Percentiles rank a stretch among this genome's conserved stretches.
These are phyloP conservation scores for Penaeus japonicus DNA, from an alignment of 1,140 invertebrate species.

Conservation along the genomic window DNA sequence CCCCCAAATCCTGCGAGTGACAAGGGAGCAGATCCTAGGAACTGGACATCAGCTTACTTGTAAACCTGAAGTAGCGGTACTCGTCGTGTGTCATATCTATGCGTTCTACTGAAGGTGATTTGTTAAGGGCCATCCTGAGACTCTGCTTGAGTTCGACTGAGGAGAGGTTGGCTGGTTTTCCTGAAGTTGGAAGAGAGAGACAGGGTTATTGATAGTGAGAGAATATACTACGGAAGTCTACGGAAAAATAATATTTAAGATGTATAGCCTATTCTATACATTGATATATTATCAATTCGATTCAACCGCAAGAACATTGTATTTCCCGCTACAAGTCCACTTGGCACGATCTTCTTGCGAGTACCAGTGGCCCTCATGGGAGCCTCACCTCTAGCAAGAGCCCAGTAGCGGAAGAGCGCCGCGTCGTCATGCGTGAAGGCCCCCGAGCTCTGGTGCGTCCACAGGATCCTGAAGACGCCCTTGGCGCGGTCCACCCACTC, in stretches of 20 bases:
- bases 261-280: no score
- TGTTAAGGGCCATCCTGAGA: constrained; percentile 56
- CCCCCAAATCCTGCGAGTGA: no score
- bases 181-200: neutral
- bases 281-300: no score
- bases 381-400: constrained; percentile 46
- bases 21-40: neutral
- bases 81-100: constrained; percentile 28
- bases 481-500: constrained; percentile 50
- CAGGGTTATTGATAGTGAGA: no score
- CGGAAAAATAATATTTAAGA: no score
- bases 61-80: constrained; percentile 57
- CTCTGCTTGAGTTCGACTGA: constrained; percentile 57
- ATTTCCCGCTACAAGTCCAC: no score
- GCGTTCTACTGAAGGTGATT: constrained; percentile 51
- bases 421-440: constrained; percentile 56
- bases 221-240: no score
- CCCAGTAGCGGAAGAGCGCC: constrained; percentile 56
- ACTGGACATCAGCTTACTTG: constrained; percentile 1
- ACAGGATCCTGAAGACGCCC: constrained; percentile 52
- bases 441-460: constrained; percentile 56
- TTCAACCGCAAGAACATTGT: no score
- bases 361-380: no score
- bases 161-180: constrained; percentile 43
- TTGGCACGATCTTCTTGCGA: no score